Conservation (phyloP, 2,888 invertebrate genomes). For the Axea sp. region DNA sequence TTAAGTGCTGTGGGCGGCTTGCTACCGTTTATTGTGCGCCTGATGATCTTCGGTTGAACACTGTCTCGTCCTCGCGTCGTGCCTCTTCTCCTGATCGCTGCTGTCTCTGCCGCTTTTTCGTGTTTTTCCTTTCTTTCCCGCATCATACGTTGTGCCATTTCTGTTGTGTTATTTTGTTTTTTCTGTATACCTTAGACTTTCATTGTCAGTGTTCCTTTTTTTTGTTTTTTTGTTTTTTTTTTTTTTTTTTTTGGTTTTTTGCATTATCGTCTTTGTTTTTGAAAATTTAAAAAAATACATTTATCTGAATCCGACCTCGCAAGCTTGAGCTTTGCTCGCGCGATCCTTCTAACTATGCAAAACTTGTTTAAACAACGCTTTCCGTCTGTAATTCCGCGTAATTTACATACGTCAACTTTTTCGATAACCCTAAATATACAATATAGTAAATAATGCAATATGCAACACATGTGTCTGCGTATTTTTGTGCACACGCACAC, state of each 20-base stretch:
- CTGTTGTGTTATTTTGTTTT: too few species aligned
- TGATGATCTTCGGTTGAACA: too few species aligned
- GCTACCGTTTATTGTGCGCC: too few species aligned
- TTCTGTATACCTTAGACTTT: too few species aligned
- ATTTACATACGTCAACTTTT: constrained; percentile 61
- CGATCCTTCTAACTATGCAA: constrained; percentile 72
- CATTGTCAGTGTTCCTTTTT: too few species aligned
- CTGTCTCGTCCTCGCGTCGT: too few species aligned
- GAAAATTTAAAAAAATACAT: constrained; percentile 80
- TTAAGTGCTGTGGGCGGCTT: too few species aligned
- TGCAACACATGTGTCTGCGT: constrained; percentile 51
- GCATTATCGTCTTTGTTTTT: constrained; percentile 67
- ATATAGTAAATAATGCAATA: constrained; percentile 61
- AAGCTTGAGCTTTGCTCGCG: constrained; percentile 62
- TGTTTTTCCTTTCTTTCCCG: not conserved
- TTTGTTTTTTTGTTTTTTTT: not conserved
- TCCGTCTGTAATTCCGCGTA: constrained; percentile 52
- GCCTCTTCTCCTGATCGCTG: too few species aligned
- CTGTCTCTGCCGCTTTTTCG: too few species aligned
- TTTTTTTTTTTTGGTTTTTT: constrained; percentile 50
- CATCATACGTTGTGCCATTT: too few species aligned
- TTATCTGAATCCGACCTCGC: constrained; percentile 74
- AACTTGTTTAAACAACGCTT: constrained; percentile 65
- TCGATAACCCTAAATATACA: constrained; percentile 62
- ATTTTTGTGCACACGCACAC: constrained; percentile 41